phyloP scores from a whole-genome alignment of 35 echinoderm and acorn worm species.

The Hemicentrotus pulcherrimus region DNA sequence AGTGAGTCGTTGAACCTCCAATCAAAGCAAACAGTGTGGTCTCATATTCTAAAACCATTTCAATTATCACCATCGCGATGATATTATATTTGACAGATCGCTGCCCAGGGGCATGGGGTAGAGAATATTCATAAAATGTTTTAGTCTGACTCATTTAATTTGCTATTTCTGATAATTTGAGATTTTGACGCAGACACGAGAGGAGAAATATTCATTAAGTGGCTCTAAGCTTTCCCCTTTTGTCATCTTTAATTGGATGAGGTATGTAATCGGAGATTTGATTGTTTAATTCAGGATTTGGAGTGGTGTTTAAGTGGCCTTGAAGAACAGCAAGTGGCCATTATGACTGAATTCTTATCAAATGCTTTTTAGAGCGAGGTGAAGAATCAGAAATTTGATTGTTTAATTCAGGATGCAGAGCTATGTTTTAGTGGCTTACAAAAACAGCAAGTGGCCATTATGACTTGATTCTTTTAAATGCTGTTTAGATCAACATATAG shows the following conservation, averaged over 20 bases:
- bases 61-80: background rate
- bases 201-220: slow-evolving; percentile 4
- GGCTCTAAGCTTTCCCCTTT: background rate
- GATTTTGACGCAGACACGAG: background rate
- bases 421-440: background rate
- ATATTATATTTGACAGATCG: background rate
- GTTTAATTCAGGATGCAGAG: background rate
- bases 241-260: background rate
- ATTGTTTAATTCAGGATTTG: background rate
- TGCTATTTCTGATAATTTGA: background rate
- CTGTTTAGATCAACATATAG: background rate
- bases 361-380: background rate
- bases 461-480: background rate
- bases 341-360: background rate
- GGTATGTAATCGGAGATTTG: background rate
- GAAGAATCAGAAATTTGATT: background rate
- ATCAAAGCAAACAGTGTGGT: background rate
- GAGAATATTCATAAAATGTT: background rate
- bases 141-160: background rate
- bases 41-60: background rate
- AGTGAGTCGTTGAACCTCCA: background rate
- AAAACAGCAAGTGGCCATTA: background rate
- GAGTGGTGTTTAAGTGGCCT: background rate
- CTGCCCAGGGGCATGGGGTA: background rate
- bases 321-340: background rate